These are phyloP conservation scores for Deilephila elpenor DNA, from an alignment of 2,888 invertebrate genomes.

Conservation along the genomic window DNA sequence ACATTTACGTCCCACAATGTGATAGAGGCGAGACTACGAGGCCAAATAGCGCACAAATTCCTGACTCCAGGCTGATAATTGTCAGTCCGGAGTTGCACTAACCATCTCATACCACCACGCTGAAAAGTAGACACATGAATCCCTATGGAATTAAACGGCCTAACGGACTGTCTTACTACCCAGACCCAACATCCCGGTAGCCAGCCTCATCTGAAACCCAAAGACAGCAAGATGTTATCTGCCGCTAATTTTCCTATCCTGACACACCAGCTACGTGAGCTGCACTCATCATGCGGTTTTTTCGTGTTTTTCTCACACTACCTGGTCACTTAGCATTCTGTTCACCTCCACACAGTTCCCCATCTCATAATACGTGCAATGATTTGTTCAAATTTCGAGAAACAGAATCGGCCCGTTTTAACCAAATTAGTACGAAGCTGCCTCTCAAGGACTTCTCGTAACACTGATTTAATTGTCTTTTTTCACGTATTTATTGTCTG, in stretches of 20 bases:
- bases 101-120: no score
- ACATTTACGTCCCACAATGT: no score
- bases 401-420: constrained; percentile 62
- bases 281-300: constrained; percentile 52
- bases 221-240: constrained; percentile 32
- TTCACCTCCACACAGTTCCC: constrained; percentile 48
- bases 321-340: constrained; percentile 67
- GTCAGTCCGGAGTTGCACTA: no score
- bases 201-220: constrained; percentile 16
- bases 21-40: no score
- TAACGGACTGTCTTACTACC: no score
- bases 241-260: constrained; percentile 57
- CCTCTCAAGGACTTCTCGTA: constrained; percentile 68
- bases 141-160: not conserved
- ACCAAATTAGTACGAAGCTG: constrained; percentile 64
- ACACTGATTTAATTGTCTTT: constrained; percentile 57
- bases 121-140: no score
- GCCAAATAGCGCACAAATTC: no score
- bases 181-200: constrained; percentile 12
- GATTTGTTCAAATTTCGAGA: constrained; percentile 65
- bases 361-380: constrained; percentile 68
- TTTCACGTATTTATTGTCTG: constrained; percentile 46
- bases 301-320: constrained; percentile 68
- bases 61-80: no score
- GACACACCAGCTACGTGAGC: constrained; percentile 50